Percentiles rank a stretch among this genome's conserved stretches.
phyloP scores from a whole-genome alignment of 2,113 vertebrate genomes.

The Platycercus adscitus region DNA sequence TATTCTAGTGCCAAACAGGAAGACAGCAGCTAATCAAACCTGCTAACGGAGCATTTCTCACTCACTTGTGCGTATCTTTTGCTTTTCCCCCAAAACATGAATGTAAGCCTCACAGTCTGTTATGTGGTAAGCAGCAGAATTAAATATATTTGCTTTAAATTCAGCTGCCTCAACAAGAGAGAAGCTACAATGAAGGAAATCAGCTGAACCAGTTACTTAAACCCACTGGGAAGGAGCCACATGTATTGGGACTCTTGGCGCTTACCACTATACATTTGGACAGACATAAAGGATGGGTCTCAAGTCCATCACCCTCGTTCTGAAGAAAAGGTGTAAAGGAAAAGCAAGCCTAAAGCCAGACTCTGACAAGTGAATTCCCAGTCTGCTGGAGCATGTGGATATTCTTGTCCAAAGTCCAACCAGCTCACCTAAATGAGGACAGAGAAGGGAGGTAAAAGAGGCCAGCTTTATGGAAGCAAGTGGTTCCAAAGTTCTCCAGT shows the following conservation, averaged over 20 bases:
- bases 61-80: background rate
- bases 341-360: background rate
- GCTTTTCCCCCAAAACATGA: background rate
- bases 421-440: background rate
- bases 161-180: background rate
- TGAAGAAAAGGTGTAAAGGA: background rate
- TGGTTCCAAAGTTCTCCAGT: background rate
- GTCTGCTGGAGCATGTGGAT: rapidly evolving
- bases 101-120: rapidly evolving
- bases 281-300: background rate
- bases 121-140: rapidly evolving
- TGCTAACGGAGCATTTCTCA: background rate
- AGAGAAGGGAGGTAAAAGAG: background rate
- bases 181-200: background rate
- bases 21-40: background rate
- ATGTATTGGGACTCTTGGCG: no score
- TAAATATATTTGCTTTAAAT: background rate
- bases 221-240: background rate
- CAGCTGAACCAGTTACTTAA: background rate
- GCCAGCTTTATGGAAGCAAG: background rate
- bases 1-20: background rate
- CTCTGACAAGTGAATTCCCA: background rate
- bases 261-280: background rate
- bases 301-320: background rate
- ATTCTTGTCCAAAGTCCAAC: background rate